phyloP scores from a whole-genome alignment of 2,797 vertebrate species.

The Arctocebus calabarensis region DNA sequence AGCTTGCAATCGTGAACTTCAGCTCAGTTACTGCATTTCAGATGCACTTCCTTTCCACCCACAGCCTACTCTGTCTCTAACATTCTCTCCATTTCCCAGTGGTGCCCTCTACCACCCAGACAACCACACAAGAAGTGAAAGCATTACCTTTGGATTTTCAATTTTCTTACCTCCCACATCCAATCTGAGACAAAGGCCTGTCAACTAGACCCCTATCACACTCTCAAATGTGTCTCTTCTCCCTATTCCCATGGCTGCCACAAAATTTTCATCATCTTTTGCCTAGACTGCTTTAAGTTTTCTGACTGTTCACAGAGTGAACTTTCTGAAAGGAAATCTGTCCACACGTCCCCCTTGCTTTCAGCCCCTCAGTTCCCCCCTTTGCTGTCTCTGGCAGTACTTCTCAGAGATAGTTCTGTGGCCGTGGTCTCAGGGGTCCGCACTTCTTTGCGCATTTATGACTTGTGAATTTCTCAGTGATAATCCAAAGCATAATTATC shows the following conservation, averaged over 20 bases:
- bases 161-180: constrained; percentile 67
- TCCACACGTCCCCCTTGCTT: neutral
- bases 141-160: constrained; percentile 54
- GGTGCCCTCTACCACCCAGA: neutral
- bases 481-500: neutral
- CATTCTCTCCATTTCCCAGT: neutral
- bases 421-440: neutral
- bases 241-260: neutral
- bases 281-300: neutral
- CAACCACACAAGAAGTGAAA: constrained; percentile 50
- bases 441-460: neutral
- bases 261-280: constrained; percentile 45
- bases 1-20: constrained; percentile 5
- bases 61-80: neutral
- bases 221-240: constrained; percentile 50
- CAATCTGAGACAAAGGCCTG: constrained; percentile 38
- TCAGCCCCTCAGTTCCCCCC: neutral
- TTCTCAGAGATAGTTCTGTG: constrained; percentile 8
- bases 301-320: neutral
- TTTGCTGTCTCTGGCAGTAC: neutral
- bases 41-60: constrained; percentile 37
- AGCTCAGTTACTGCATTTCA: constrained; percentile 9
- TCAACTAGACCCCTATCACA: neutral
- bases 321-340: neutral
- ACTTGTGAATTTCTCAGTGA: neutral